A percentile compares a stretch with the other conserved stretches of the same genome.
Conservation (phyloP, 2,797 vertebrate species). For the Sandelia bainsii region DNA sequence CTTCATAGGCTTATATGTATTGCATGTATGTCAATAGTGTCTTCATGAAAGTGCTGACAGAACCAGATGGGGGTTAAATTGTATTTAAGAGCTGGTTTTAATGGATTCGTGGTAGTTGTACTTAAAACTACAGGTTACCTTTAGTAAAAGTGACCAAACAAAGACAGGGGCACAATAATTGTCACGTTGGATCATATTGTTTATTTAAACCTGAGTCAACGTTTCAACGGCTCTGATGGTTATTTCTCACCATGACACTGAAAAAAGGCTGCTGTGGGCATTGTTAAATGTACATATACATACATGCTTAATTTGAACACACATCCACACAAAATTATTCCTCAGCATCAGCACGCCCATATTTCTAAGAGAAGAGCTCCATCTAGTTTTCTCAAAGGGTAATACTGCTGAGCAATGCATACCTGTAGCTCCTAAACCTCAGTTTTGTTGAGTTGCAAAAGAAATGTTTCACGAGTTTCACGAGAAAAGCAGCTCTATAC, state of each 20-base stretch:
- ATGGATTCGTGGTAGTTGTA: background rate
- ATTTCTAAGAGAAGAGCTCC: conserved; percentile 24
- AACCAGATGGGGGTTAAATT: background rate
- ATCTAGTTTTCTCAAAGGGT: conserved; percentile 45
- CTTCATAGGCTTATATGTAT: background rate
- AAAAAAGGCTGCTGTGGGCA: background rate
- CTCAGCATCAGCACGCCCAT: background rate
- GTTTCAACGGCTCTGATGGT: conserved; percentile 8
- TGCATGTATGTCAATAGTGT: background rate
- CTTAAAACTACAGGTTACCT: background rate
- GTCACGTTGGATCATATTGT: background rate
- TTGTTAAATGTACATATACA: background rate
- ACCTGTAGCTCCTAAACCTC: background rate
- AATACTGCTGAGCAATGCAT: background rate
- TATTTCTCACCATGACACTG: background rate
- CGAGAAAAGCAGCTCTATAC: background rate
- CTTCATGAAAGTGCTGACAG: background rate
- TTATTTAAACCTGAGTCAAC: conserved; percentile 31
- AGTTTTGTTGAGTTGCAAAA: background rate
- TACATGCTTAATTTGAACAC: background rate
- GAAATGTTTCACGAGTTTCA: too few species aligned
- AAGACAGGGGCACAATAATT: background rate
- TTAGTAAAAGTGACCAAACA: background rate
- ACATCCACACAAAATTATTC: background rate
- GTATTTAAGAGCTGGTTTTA: background rate